Conservation (phyloP, 2,888 invertebrate species). For the Chloroclysta siterata region DNA sequence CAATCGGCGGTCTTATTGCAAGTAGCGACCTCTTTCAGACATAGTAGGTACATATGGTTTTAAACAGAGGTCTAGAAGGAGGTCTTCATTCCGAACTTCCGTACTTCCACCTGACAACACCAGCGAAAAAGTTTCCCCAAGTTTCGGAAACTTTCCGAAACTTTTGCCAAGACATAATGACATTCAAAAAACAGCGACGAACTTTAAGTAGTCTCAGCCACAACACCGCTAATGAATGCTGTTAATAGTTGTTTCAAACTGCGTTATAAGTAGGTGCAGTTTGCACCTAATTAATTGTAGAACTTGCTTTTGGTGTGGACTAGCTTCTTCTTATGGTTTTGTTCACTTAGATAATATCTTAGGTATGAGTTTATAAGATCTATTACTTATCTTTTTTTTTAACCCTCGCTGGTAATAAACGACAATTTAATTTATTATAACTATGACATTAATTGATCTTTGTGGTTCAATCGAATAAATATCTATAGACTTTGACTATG, state of each 20-base stretch:
- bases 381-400: no score
- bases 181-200: constrained; percentile 27
- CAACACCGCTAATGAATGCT: constrained; percentile 34
- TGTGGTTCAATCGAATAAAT: no score
- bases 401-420: no score
- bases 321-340: no score
- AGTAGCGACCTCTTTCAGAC: no score
- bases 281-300: constrained; percentile 1
- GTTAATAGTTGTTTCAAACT: constrained; percentile 34
- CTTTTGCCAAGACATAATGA: constrained; percentile 23
- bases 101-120: constrained; percentile 16
- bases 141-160: constrained; percentile 11
- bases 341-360: no score
- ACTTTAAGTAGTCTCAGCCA: constrained; percentile 28
- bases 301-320: background rate
- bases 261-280: constrained; percentile 27
- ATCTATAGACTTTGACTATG: no score
- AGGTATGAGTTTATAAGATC: no score
- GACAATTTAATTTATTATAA: no score
- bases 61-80: background rate
- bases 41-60: no score
- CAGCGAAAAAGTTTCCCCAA: constrained; percentile 12
- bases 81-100: background rate
- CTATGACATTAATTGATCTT: no score
- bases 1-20: no score